phyloP scores from a whole-genome alignment of 2,113 vertebrate species.

The Eptatretus burgeri region DNA sequence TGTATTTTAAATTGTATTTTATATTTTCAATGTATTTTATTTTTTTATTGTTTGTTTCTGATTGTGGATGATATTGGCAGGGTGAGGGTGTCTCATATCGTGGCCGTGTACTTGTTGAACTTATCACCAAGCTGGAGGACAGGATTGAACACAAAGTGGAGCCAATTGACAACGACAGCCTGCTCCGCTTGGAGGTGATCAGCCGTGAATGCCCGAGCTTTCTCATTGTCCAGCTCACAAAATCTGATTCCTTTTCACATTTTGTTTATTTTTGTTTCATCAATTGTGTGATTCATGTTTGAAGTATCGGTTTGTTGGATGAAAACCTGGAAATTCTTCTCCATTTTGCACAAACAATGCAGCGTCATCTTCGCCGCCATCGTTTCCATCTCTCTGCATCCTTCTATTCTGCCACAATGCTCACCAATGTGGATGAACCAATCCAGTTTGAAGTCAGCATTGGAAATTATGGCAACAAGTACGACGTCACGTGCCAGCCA shows the following conservation, averaged over 20 bases:
- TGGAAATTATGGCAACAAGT: slow-evolving; percentile 17
- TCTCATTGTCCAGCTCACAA: too few relatives aligned
- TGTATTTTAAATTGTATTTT: too few relatives aligned
- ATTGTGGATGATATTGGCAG: slow-evolving; percentile 1
- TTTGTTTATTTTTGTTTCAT: too few relatives aligned
- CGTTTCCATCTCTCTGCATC: slow-evolving; percentile 12
- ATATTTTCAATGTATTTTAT: too few relatives aligned
- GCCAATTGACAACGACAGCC: slow-evolving; percentile 9
- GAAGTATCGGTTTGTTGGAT: too few relatives aligned
- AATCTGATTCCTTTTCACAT: too few relatives aligned
- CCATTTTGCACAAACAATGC: slow-evolving; percentile 4
- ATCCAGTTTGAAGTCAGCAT: slow-evolving; percentile 25
- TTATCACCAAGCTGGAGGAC: slow-evolving; percentile 11
- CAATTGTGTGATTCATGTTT: too few relatives aligned
- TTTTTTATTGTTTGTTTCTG: too few relatives aligned
- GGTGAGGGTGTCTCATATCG: slow-evolving; percentile 12
- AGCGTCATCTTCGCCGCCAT: slow-evolving; percentile 12
- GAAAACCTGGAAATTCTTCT: too few relatives aligned
- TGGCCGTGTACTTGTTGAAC: slow-evolving; percentile 20
- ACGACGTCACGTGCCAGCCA: slow-evolving; percentile 17
- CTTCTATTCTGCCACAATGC: slow-evolving; percentile 23
- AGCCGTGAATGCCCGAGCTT: too few relatives aligned
- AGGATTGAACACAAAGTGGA: fast-evolving
- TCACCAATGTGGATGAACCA: slow-evolving; percentile 14
- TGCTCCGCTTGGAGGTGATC: slow-evolving; percentile 13